Percentiles rank a stretch among this genome's conserved stretches.
Evolutionary conservation across 2,888 invertebrate species (phyloP).

Genomic region (Cosmia trapezina): DNA sequence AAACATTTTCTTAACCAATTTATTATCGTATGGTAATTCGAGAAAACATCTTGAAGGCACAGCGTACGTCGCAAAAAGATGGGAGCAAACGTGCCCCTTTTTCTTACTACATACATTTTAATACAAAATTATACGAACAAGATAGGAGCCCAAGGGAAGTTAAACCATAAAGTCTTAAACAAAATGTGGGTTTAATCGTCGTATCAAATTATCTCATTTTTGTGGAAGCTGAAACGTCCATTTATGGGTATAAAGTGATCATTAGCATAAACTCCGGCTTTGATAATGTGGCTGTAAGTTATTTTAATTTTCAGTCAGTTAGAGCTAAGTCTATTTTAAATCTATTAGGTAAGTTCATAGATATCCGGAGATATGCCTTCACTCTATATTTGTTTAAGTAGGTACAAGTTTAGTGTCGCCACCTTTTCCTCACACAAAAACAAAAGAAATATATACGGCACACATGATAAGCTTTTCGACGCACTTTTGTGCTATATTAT

Average conservation of each 20-base stretch:
- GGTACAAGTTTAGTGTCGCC: too few species aligned
- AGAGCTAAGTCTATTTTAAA: constrained; percentile 24
- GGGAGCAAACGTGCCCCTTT: constrained; percentile 58
- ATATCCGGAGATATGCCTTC: too few species aligned
- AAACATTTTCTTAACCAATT: constrained; percentile 62
- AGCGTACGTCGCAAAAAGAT: constrained; percentile 61
- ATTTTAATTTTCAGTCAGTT: constrained; percentile 18
- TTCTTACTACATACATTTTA: constrained; percentile 67
- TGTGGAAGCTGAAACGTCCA: constrained; percentile 61
- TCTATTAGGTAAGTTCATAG: background rate
- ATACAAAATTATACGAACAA: constrained; percentile 78
- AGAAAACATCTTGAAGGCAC: constrained; percentile 61
- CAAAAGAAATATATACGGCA: too few species aligned
- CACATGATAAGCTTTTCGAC: too few species aligned
- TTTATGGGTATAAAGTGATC: constrained; percentile 74
- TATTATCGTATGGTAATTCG: constrained; percentile 66
- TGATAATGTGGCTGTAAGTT: constrained; percentile 46
- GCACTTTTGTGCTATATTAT: too few species aligned
- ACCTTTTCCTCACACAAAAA: too few species aligned
- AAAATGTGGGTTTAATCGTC: constrained; percentile 78
- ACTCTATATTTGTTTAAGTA: too few species aligned
- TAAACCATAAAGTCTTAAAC: constrained; percentile 78
- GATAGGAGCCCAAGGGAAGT: constrained; percentile 71
- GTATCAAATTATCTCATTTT: constrained; percentile 83
- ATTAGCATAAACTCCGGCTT: constrained; percentile 63